Conservation (phyloP, 2,888 invertebrate genomes). For the Lingula anatina region DNA sequence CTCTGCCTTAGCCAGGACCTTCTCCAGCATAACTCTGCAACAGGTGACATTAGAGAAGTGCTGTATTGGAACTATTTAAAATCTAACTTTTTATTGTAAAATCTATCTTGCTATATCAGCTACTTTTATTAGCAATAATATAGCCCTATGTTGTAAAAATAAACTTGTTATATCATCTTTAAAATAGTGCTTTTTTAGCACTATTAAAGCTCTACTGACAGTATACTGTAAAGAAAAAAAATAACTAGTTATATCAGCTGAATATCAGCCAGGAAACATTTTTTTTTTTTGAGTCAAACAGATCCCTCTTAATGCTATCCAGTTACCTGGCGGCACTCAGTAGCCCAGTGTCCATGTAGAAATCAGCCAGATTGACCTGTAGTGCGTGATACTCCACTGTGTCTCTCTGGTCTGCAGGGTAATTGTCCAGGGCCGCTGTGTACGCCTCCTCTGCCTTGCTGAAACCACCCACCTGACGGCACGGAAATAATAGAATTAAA, state of each 20-base stretch:
- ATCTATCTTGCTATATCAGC: too few relatives aligned
- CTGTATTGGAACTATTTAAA: too few relatives aligned
- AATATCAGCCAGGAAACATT: not conserved
- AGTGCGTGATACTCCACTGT: conserved; percentile 4
- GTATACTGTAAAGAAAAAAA: too few relatives aligned
- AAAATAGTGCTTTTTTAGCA: too few relatives aligned
- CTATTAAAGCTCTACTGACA: too few relatives aligned
- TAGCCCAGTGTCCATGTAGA: conserved; percentile 26
- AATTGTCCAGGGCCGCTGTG: conserved; percentile 12
- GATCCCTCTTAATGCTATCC: too few relatives aligned
- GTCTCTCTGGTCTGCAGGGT: conserved; percentile 7
- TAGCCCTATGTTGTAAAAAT: too few relatives aligned
- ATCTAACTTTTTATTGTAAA: too few relatives aligned
- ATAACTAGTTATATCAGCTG: too few relatives aligned
- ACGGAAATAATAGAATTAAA: not conserved
- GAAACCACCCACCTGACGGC: conserved; percentile 26
- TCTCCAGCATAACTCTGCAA: conserved; percentile 17
- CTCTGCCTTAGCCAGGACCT: conserved; percentile 19
- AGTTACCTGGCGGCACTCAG: conserved; percentile 20
- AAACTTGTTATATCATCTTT: too few relatives aligned
- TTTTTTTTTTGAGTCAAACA: not conserved
- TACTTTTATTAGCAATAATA: too few relatives aligned
- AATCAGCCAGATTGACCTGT: conserved; percentile 19
- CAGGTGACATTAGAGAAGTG: not conserved
- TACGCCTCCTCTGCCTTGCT: conserved; percentile 21